Base-by-base conservation (phyloP, 2,888 invertebrate species). In the Meandrusa payeni region DNA sequence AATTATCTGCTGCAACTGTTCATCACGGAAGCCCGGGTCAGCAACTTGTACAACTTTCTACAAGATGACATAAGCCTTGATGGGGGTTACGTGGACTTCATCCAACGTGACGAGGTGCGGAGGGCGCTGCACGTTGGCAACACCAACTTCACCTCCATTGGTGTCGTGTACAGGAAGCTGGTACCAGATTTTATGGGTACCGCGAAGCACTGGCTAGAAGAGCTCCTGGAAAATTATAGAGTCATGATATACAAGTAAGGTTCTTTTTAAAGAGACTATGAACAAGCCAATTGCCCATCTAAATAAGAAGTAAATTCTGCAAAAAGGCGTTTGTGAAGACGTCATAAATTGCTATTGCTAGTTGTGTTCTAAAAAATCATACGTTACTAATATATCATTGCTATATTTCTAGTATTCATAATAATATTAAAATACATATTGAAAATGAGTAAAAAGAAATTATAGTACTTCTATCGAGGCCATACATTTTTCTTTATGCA, bases 231-330 rank as follows among this genome's bases (percentile, higher is more conserved):
- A 47, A 81, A 89, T 51, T 90, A 89, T 48, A 72, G 57, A 58
- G 90, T 91, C 26, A 77, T 92, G 85, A 74, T 91, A 34, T 92
- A 91, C 69, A 91, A 89, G 78, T 92, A 82, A 59, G 83, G n/a
- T n/a, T n/a, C n/a, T n/a, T n/a, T n/a, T n/a, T n/a, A n/a, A n/a
- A n/a, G n/a, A n/a, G n/a, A n/a, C n/a, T n/a, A n/a, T n/a, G n/a
- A n/a, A n/a, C n/a, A n/a, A n/a, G n/a, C n/a, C n/a, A n/a, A n/a
- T n/a, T n/a, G n/a, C n/a, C n/a, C n/a, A n/a, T n/a, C n/a, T n/a
- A n/a, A n/a, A n/a, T n/a, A n/a, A n/a, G n/a, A n/a, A n/a, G n/a
- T n/a, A n/a, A n/a, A n/a, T n/a, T n/a, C n/a, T n/a, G n/a, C n/a
- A n/a, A n/a, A n/a, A n/a, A n/a, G n/a, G n/a, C n/a, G n/a, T n/a